These are phyloP conservation scores for Lasioglossum figueresi DNA, from an alignment of 2,888 invertebrate species.

Conservation along the genomic window DNA sequence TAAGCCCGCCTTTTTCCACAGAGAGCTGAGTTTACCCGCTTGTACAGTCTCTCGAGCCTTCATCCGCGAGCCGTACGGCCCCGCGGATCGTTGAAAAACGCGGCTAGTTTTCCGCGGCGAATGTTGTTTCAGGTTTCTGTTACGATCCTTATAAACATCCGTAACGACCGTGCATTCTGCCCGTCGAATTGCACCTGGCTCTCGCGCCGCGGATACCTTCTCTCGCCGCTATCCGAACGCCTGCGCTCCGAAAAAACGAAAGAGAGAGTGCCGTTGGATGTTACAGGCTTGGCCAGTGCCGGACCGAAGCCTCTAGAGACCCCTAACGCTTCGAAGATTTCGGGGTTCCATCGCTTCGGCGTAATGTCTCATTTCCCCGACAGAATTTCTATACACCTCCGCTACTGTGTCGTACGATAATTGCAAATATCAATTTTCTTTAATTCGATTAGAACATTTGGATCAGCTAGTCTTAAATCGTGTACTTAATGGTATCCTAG, in stretches of 20 bases:
- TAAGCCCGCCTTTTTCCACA: constrained; percentile 36
- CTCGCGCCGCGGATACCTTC: not conserved
- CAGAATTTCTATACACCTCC: not conserved
- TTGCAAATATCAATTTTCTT: no score
- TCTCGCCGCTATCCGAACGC: not conserved
- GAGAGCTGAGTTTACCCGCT: not conserved
- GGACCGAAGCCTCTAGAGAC: not conserved
- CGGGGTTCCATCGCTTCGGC: no score
- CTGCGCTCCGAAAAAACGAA: not conserved
- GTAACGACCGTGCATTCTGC: not conserved
- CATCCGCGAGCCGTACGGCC: not conserved
- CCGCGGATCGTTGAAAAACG: constrained; percentile 28
- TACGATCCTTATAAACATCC: not conserved
- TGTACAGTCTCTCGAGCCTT: not conserved
- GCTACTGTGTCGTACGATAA: no score
- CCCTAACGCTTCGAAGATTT: not conserved
- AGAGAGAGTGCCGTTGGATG: not conserved
- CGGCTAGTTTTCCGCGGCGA: constrained; percentile 9
- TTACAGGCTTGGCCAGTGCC: not conserved
- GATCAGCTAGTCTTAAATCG: no score
- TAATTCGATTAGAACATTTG: no score
- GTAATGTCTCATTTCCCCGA: no score
- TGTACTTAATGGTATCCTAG: not conserved
- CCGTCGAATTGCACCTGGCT: not conserved
- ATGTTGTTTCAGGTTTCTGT: constrained; percentile 6